phyloP scores from a whole-genome alignment of 2,797 vertebrate species.

The Enteromius radiatus region DNA sequence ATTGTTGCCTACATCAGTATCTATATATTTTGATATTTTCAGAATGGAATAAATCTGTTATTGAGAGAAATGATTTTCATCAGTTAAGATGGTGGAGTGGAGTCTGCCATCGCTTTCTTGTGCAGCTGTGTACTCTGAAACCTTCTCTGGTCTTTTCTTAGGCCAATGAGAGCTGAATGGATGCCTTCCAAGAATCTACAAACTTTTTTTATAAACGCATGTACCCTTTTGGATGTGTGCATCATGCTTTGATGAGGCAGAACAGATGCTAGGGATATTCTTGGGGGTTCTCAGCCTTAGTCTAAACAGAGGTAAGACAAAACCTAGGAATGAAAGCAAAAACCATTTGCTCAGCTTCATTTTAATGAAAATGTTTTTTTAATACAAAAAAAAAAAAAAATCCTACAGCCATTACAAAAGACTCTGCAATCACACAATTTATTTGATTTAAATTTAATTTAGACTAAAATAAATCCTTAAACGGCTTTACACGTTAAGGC shows the following conservation, averaged over 20 bases:
- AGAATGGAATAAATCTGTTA: conserved; percentile 58
- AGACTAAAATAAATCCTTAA: neutral
- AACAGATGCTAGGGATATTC: conserved; percentile 30
- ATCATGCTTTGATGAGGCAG: conserved; percentile 13
- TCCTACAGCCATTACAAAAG: neutral
- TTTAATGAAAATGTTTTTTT: neutral
- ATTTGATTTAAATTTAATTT: conserved; percentile 2
- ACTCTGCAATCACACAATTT: neutral
- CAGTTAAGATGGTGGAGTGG: neutral
- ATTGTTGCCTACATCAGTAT: conserved; percentile 44
- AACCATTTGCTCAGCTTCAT: neutral
- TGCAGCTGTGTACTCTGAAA: conserved; percentile 9
- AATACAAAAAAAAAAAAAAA: neutral
- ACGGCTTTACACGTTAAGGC: neutral
- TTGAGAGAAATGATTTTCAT: conserved; percentile 26
- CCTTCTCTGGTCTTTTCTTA: neutral
- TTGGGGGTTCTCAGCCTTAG: neutral
- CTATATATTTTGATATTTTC: conserved; percentile 59
- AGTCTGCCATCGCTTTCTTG: neutral
- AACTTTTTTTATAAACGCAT: conserved; percentile 19
- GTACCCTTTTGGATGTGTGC: conserved; percentile 16
- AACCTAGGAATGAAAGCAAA: conserved; percentile 23
- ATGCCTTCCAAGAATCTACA: neutral
- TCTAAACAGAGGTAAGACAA: conserved; percentile 30
- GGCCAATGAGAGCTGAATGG: neutral